These are phyloP conservation scores for Volucella inflata DNA, from an alignment of 2,888 invertebrate genomes.

Conservation along the genomic window DNA sequence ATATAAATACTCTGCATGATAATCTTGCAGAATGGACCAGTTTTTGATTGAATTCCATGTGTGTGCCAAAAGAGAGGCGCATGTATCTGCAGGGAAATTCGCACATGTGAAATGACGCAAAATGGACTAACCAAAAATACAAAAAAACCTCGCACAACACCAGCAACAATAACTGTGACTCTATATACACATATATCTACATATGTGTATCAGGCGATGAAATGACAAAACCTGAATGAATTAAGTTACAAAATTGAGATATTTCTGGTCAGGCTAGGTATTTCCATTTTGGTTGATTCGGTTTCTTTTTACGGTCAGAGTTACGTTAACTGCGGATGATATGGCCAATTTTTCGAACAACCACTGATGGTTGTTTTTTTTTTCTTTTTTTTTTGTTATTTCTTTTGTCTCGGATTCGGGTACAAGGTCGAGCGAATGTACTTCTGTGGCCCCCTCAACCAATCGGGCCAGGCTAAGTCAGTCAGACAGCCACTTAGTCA, in stretches of 20 bases:
- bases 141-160: too few relatives aligned
- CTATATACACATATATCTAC: too few relatives aligned
- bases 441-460: constrained; percentile 62
- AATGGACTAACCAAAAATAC: neutral
- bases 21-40: too few relatives aligned
- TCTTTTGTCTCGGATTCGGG: constrained; percentile 52
- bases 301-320: constrained; percentile 59
- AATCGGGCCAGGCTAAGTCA: constrained; percentile 26
- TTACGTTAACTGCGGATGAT: constrained; percentile 70
- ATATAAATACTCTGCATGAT: too few relatives aligned
- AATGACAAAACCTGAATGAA: constrained; percentile 58
- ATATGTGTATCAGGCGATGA: neutral
- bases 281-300: constrained; percentile 59
- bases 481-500: neutral
- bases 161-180: neutral
- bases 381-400: constrained; percentile 42
- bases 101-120: constrained; percentile 51
- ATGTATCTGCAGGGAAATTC: constrained; percentile 40
- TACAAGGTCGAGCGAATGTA: constrained; percentile 75
- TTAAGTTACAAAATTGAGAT: constrained; percentile 63
- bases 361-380: constrained; percentile 22
- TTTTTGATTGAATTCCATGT: neutral
- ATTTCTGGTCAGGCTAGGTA: constrained; percentile 59
- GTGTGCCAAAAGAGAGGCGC: neutral
- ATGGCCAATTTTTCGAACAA: constrained; percentile 65